Conservation (phyloP, 2,797 vertebrate species). For the Schizothorax lantsangensis region DNA sequence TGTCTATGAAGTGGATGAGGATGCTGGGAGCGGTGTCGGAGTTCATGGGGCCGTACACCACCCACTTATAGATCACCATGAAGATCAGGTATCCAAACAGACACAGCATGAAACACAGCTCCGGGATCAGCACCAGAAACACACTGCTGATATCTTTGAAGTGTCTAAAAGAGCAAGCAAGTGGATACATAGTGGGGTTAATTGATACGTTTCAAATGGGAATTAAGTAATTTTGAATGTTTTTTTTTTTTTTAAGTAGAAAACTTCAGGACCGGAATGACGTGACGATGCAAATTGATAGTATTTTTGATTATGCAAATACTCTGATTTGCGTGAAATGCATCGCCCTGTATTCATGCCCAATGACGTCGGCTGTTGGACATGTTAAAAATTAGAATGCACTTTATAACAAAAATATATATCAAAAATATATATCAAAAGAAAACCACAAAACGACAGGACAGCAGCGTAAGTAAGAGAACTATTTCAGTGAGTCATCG, state of each 20-base stretch:
- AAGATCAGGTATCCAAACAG: conserved; percentile 88
- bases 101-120: conserved; percentile 83
- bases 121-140: conserved; percentile 81
- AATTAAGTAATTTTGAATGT: neutral
- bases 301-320: neutral
- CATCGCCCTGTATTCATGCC: no score
- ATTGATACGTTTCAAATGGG: neutral
- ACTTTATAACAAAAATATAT: no score
- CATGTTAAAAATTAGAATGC: no score
- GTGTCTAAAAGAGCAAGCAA: conserved; percentile 65
- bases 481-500: no score
- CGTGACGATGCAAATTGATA: no score
- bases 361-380: no score
- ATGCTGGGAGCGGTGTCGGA: conserved; percentile 82
- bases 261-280: neutral
- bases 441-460: no score
- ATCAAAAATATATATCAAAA: no score
- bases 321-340: neutral
- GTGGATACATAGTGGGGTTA: neutral
- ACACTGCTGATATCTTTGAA: conserved; percentile 78
- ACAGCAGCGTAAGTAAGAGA: no score
- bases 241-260: neutral
- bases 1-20: conserved; percentile 88
- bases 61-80: conserved; percentile 85
- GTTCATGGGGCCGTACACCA: conserved; percentile 51